A percentile compares a stretch with the other conserved stretches of the same genome.
Evolutionary conservation across 2,113 vertebrate genomes (phyloP).

Genomic region (Peucedramus taeniatus): DNA sequence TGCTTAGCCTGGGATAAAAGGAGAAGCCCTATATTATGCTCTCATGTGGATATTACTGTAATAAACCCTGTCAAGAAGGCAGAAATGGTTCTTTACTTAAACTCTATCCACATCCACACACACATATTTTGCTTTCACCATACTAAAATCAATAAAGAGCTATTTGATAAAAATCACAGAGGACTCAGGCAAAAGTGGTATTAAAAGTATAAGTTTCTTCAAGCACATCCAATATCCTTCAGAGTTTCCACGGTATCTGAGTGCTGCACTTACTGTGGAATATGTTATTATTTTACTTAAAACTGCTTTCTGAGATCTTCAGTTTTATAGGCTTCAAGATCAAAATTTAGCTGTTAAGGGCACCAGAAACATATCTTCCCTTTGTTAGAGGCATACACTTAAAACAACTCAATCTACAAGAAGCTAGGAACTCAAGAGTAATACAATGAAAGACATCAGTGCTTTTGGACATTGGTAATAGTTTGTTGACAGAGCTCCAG

Average conservation of each 20-base stretch:
- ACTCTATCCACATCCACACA: not conserved
- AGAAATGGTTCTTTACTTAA: not conserved
- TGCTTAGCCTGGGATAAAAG: not conserved
- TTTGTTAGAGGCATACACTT: not conserved
- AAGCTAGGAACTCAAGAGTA: not conserved
- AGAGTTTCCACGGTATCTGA: not conserved
- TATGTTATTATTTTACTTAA: not conserved
- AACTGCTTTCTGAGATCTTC: not conserved
- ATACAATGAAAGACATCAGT: not conserved
- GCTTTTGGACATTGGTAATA: not conserved
- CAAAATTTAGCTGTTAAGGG: not conserved
- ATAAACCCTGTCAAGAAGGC: not conserved
- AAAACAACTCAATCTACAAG: not conserved
- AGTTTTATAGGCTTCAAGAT: not conserved
- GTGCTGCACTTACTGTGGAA: not conserved
- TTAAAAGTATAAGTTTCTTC: not conserved
- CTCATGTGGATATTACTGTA: not conserved
- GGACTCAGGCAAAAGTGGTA: not conserved
- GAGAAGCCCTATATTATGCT: not conserved
- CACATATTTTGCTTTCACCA: not conserved
- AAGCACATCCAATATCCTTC: not conserved
- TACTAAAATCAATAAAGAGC: not conserved
- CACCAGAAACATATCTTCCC: not conserved
- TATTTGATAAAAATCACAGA: not conserved
- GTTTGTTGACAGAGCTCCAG: not conserved